Base-by-base conservation (phyloP, 2,888 invertebrate genomes). In the Drosophila kokeensis region DNA sequence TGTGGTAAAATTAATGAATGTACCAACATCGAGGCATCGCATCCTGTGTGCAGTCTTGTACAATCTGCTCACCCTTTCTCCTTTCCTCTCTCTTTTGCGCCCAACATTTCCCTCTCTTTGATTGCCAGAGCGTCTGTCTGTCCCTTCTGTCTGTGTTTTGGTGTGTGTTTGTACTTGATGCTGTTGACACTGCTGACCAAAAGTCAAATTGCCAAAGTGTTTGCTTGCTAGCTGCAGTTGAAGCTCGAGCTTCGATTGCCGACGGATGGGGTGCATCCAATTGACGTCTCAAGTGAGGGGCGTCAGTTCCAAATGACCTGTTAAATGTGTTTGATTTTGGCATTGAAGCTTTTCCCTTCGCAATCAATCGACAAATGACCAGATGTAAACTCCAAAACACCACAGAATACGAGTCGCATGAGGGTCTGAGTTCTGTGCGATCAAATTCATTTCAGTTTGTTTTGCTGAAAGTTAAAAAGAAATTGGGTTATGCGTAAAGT, bases 161-260 rank as follows among this genome's bases (percentile, higher is more conserved):
- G 69, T 48, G 50, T 59, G 40, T 65, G 69, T 29, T 63, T 80
- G 76, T 69, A 54, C 69, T 73, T 72, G 72, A 61, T 84, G 71
- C 74, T 86, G 85, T 86, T 89, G 86, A 89, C 86, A 89, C 63
- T 88, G 75, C 82, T 89, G 90, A 85, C 90, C 90, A 76, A 85
- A 85, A 89, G 86, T 87, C 86, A 88, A 88, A 89, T 89, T 88
- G 76, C 74, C 86, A 89, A 87, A 84, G 84, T 89, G 84, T 89
- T 85, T 85, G 82, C 87, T 85, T 69, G 72, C 74, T 74, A 74
- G 64, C 69, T 81, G 69, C 73, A 76, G 67, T 76, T 68, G 67
- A 65, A 67, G 54, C 69, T 73, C 61, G 52, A 69, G 69, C 69
- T 61, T n/a, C 68, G 53, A 52, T 72, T 71, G 71, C 55, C 68